These are phyloP conservation scores for Zaprionus vittiger DNA, from an alignment of 1,140 invertebrate species.

Conservation along the genomic window DNA sequence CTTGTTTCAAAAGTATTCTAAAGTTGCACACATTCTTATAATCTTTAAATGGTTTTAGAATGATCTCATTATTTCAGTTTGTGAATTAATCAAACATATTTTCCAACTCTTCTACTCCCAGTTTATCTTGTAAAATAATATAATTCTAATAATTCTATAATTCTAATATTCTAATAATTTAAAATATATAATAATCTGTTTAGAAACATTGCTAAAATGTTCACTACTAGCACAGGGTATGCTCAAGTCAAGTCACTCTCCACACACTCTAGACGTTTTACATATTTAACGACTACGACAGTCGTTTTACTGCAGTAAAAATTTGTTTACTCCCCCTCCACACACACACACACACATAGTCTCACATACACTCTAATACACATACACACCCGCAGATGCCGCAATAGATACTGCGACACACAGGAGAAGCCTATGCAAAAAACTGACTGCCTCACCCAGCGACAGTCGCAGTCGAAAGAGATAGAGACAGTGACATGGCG, in stretches of 20 bases:
- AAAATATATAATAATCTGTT: background rate
- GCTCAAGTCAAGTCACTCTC: background rate
- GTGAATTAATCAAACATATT: too few relatives aligned
- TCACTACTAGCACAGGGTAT: conserved; percentile 3
- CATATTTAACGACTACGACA: conserved; percentile 40
- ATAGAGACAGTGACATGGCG: background rate
- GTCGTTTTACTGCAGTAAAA: conserved; percentile 35
- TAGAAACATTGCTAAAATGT: background rate
- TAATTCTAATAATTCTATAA: too few relatives aligned
- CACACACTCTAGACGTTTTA: background rate
- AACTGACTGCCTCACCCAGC: conserved; percentile 6
- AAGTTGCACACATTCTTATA: too few relatives aligned
- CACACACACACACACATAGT: conserved; percentile 6
- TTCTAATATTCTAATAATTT: background rate
- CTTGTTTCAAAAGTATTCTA: too few relatives aligned
- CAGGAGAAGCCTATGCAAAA: conserved; percentile 12
- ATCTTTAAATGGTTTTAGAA: too few relatives aligned
- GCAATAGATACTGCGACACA: background rate
- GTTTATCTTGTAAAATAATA: too few relatives aligned
- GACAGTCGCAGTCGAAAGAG: background rate
- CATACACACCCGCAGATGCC: background rate
- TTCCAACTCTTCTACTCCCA: too few relatives aligned
- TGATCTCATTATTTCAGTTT: too few relatives aligned
- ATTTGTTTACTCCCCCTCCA: conserved; percentile 25
- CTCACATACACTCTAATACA: background rate